Percentiles rank a stretch among this genome's conserved stretches.
Evolutionary conservation across 2,888 invertebrate genomes (phyloP).

Genomic region (Smittia sp.): DNA sequence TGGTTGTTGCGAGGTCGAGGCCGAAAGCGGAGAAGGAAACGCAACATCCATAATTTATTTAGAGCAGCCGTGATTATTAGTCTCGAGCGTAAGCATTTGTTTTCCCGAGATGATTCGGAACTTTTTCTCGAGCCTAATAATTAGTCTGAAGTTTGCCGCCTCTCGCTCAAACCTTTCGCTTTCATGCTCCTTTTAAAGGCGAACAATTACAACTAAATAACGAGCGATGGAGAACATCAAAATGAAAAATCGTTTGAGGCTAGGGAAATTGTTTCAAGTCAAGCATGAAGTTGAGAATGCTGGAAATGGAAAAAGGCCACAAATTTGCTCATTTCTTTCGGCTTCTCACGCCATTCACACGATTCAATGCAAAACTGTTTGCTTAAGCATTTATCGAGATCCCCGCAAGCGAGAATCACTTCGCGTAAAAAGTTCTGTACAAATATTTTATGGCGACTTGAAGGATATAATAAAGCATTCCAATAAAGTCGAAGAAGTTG

Average conservation of each 20-base stretch:
- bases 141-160: too few species aligned
- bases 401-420: neutral
- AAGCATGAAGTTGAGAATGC: too few species aligned
- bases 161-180: too few species aligned
- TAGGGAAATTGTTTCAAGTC: neutral
- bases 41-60: slow-evolving; percentile 7
- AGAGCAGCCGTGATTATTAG: slow-evolving; percentile 1
- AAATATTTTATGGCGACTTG: neutral
- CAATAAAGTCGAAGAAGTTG: slow-evolving; percentile 55
- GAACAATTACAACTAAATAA: neutral
- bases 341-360: neutral
- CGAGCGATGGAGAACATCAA: neutral
- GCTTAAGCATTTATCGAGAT: neutral
- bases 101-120: neutral
- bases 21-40: neutral
- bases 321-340: neutral
- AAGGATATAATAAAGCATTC: slow-evolving; percentile 46
- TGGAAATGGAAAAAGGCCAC: neutral
- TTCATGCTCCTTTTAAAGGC: neutral
- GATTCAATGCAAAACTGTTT: neutral
- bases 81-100: neutral
- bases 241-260: neutral
- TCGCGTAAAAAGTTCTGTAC: neutral
- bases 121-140: neutral
- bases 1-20: neutral